Evolutionary conservation across 1,140 invertebrate species (phyloP), one percentile per base, ranked within the genome.

Genomic region (Meloidogyne exigua): DNA sequence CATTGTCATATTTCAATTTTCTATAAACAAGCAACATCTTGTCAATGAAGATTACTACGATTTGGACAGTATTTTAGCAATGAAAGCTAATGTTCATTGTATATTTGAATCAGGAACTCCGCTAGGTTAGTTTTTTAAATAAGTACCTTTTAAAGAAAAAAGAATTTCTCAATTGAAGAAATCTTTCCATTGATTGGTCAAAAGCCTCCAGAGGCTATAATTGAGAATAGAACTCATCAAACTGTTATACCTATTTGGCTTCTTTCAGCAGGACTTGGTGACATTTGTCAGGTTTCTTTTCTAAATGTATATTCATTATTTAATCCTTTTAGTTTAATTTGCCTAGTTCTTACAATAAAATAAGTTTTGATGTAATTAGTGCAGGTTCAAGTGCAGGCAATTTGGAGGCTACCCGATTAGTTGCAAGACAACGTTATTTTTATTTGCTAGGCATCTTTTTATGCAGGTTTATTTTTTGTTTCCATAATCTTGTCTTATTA

Each of bases 21-120:
- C 68, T 5, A 28, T 71, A 25, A 62, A 71, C 28, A 44, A 71
- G 11, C 69, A 62, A 42, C 39, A 71, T 36, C 23, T 73, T 57
- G 72, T 73, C 21, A 65, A 65, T 21, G 57, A 65, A 32, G 72
- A 73, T 28, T 73, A 73, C 39, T 73, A 64, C 57, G 39, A 65
- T 26, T 32, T 73, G 28, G 25, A 73, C 12, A 36, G 57, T 21
- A 73, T 72, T 57, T 49, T 63, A 10, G 49, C 71, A 57, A 72
- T 21, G 26, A 72, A 72, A 25, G n/a, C 71, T 25, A 72, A 49
- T 15, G 65, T 72, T 63, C 36, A 21, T 32, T 72, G 71, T 36
- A 49, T 57, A 28, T 72, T 72, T 21, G 71, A 64, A 28, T 26
- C 71, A 23, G 57, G 65, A 25, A 72, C 71, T 21, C 71, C 71